Percentiles rank a stretch among this genome's conserved stretches.
Evolutionary conservation across 2,888 invertebrate genomes (phyloP).

Genomic region (Acheta domesticus): DNA sequence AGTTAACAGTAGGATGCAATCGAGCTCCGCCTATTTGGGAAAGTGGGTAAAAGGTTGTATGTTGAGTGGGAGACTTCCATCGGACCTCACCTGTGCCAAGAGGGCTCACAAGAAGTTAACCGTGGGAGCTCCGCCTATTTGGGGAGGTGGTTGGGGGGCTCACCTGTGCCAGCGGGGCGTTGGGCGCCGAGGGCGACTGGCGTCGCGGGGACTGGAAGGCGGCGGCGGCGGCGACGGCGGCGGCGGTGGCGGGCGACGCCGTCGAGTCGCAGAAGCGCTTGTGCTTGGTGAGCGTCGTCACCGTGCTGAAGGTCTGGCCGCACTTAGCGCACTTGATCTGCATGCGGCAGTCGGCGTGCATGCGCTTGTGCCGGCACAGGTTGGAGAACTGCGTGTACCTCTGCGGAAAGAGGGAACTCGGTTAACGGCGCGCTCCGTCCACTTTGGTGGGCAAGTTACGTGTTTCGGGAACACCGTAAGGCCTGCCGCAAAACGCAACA

Average conservation of each 20-base stretch:
- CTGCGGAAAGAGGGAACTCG: constrained; percentile 50
- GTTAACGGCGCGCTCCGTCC: neutral
- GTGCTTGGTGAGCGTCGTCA: constrained; percentile 90
- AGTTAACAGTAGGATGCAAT: too few species aligned
- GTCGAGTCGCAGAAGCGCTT: constrained; percentile 90
- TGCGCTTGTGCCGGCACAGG: constrained; percentile 97
- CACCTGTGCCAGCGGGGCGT: constrained; percentile 47
- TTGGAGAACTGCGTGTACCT: constrained; percentile 99
- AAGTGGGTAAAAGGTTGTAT: too few species aligned
- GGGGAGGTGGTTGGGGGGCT: neutral
- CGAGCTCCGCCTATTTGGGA: too few species aligned
- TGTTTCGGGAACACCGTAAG: too few species aligned
- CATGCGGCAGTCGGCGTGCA: constrained; percentile 94
- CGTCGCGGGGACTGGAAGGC: neutral
- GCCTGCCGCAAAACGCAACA: too few species aligned
- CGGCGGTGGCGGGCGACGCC: constrained; percentile 52
- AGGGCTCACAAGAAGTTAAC: too few species aligned
- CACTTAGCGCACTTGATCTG: constrained; percentile 94
- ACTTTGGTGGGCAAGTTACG: too few species aligned
- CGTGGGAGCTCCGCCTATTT: too few species aligned
- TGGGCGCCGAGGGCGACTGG: constrained; percentile 50
- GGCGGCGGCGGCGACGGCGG: constrained; percentile 50
- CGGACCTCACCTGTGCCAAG: too few species aligned
- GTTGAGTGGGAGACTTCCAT: too few species aligned
- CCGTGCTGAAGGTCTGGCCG: constrained; percentile 86